Evolutionary conservation across 2,797 vertebrate species (phyloP).

Genomic region (Tarsius wallacei): DNA sequence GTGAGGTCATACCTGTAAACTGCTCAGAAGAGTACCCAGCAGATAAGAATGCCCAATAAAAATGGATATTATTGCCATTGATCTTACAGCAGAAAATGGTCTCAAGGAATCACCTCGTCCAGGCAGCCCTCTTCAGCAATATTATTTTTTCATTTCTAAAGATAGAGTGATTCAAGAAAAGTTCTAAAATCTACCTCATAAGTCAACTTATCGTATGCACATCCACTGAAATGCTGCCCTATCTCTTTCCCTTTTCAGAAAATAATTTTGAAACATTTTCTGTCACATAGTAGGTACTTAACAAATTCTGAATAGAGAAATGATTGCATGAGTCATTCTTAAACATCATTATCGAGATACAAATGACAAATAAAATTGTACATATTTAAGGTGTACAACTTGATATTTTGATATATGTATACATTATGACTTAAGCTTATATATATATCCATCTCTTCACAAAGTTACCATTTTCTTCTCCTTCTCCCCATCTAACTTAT

Average conservation of each 20-base stretch:
- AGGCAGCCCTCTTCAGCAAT: not conserved
- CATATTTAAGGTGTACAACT: not conserved
- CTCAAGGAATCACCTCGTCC: not conserved
- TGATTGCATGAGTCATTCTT: not conserved
- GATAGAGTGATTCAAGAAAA: not conserved
- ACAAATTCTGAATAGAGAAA: not conserved
- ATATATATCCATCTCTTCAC: not conserved
- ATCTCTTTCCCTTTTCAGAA: not conserved
- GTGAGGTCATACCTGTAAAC: not conserved
- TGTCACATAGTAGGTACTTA: not conserved
- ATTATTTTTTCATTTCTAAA: not conserved
- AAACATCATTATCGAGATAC: not conserved
- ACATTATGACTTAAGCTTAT: not conserved
- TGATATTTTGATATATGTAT: not conserved
- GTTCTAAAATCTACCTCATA: not conserved
- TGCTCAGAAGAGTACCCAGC: not conserved
- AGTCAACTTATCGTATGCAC: not conserved
- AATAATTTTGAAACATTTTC: conserved; percentile 8
- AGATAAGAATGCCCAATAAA: not conserved
- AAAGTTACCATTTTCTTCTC: not conserved
- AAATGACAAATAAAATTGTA: not conserved
- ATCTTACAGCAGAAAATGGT: not conserved
- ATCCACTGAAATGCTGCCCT: not conserved
- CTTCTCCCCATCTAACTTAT: not conserved
- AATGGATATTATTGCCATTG: not conserved